Percentiles rank a stretch among this genome's conserved stretches.
These are phyloP conservation scores for Nerophis lumbriciformis DNA, from an alignment of 2,113 vertebrate species.

Conservation along the genomic window DNA sequence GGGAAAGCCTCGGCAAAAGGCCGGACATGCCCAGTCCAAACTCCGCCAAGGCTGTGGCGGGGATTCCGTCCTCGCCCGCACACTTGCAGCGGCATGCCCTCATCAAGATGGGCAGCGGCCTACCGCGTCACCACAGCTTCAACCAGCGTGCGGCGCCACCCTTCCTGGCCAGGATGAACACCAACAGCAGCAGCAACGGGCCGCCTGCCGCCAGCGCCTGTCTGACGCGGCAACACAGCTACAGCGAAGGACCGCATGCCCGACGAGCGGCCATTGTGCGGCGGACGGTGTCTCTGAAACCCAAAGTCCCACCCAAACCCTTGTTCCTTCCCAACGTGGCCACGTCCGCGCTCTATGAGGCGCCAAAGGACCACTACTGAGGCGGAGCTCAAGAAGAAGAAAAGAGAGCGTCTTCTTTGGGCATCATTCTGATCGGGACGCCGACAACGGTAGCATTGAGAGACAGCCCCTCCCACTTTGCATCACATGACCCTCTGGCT, in stretches of 20 bases:
- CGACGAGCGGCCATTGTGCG: slow-evolving; percentile 53
- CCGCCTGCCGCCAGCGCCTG: slow-evolving; percentile 30
- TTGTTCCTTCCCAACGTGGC: slow-evolving; percentile 69
- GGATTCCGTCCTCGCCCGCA: slow-evolving; percentile 5
- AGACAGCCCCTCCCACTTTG: not conserved
- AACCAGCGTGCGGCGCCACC: slow-evolving; percentile 45
- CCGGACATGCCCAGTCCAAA: slow-evolving; percentile 18
- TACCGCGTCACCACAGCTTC: slow-evolving; percentile 69
- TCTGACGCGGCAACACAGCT: slow-evolving; percentile 75
- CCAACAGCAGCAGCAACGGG: slow-evolving; percentile 53
- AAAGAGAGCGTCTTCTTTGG: no score
- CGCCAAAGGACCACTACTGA: slow-evolving; percentile 61
- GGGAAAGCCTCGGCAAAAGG: slow-evolving; percentile 53
- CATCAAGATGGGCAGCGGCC: slow-evolving; percentile 61
- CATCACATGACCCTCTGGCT: not conserved
- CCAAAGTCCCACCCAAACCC: slow-evolving; percentile 65
- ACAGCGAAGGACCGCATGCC: slow-evolving; percentile 60
- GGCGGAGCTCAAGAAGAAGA: not conserved
- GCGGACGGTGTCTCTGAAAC: slow-evolving; percentile 72
- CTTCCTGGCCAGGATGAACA: slow-evolving; percentile 57
- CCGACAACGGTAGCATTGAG: no score
- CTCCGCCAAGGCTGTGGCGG: slow-evolving; percentile 4
- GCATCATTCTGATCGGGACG: no score
- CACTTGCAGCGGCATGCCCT: slow-evolving; percentile 65
- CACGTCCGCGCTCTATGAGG: slow-evolving; percentile 33